These are phyloP conservation scores for Paraplagusia blochii DNA, from an alignment of 2,113 vertebrate species.

Conservation along the genomic window DNA sequence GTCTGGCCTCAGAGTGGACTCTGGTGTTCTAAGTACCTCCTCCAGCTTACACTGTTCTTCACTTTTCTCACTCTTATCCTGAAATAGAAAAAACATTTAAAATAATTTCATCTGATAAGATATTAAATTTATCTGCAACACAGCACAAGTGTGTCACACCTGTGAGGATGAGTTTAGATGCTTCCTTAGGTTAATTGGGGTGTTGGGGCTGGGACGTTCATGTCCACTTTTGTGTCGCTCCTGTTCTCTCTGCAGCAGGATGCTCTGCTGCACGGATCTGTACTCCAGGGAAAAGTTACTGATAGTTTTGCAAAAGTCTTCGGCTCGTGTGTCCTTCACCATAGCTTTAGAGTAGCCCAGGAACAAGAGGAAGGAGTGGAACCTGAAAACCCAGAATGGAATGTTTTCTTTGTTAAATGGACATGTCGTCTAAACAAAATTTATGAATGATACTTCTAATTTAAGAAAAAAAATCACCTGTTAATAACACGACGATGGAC, in stretches of 20 bases:
- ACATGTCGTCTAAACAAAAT: too few relatives aligned
- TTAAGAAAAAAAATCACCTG: conserved; percentile 43
- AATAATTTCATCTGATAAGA: background rate
- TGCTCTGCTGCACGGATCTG: conserved; percentile 51
- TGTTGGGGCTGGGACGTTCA: conserved; percentile 6
- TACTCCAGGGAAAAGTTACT: conserved; percentile 80
- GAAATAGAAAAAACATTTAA: background rate
- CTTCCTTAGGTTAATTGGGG: conserved; percentile 31
- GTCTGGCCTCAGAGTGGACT: conserved; percentile 47
- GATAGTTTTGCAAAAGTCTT: conserved; percentile 75
- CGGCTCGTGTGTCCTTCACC: conserved; percentile 64
- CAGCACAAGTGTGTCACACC: conserved; percentile 10
- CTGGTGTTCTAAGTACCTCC: conserved; percentile 68
- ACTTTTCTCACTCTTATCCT: conserved; percentile 53
- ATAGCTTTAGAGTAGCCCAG: conserved; percentile 72
- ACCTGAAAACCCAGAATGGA: conserved; percentile 48
- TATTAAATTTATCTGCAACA: background rate
- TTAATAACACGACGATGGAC: conserved; percentile 77
- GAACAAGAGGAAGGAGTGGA: conserved; percentile 79
- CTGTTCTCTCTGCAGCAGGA: conserved; percentile 68
- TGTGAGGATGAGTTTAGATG: conserved; percentile 15
- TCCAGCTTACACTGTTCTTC: conserved; percentile 67
- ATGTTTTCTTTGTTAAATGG: background rate
- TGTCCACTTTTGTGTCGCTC: conserved; percentile 36
- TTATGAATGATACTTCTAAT: background rate